phyloP scores from a whole-genome alignment of 1,140 invertebrate species.

The Rhizoglyphus robini region DNA sequence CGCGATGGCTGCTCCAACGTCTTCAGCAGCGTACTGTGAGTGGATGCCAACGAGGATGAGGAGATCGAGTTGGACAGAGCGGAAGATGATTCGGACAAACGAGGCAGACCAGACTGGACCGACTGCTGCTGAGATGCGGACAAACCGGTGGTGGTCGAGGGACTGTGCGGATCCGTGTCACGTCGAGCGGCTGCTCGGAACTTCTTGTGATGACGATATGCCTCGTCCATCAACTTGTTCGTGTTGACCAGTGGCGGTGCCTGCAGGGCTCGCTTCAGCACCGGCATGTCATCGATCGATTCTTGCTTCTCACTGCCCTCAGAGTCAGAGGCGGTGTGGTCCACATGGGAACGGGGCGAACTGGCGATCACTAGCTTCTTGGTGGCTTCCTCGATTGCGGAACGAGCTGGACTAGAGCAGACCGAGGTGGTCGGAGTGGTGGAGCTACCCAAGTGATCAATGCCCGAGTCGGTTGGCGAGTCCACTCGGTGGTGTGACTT shows the following conservation, averaged over 20 bases:
- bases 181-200: conserved; percentile 52
- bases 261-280: conserved; percentile 74
- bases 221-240: conserved; percentile 78
- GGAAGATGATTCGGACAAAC: conserved; percentile 11
- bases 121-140: conserved; percentile 5
- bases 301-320: conserved; percentile 42
- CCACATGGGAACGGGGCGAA: conserved; percentile 39
- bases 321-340: conserved; percentile 28
- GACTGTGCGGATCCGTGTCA: conserved; percentile 20
- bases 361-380: conserved; percentile 40
- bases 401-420: conserved; percentile 56
- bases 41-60: conserved; percentile 49
- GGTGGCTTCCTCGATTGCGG: conserved; percentile 60
- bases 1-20: conserved; percentile 72
- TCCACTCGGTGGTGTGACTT: conserved; percentile 51
- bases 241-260: conserved; percentile 61
- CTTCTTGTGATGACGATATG: conserved; percentile 87
- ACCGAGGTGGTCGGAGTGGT: conserved; percentile 45
- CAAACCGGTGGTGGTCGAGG: conserved; percentile 17
- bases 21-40: conserved; percentile 69
- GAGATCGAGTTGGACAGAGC: conserved; percentile 15
- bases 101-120: neutral
- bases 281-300: conserved; percentile 74
- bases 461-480: conserved; percentile 78
- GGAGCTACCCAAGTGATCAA: conserved; percentile 56